Evolutionary conservation across 2,113 vertebrate species (phyloP).

Genomic region (Vulpes ferrilata): DNA sequence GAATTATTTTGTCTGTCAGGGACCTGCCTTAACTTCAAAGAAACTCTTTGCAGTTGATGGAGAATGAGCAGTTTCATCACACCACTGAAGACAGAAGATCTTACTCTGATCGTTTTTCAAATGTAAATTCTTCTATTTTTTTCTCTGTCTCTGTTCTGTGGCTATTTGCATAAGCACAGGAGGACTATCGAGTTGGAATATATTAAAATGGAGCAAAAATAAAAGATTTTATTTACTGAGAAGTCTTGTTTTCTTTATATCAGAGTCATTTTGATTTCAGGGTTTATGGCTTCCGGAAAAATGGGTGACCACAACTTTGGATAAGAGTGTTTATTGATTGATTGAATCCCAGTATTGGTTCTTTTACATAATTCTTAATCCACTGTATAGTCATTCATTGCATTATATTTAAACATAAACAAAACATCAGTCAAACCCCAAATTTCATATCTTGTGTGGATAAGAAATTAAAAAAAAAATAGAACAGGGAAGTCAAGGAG

Average conservation of each 20-base stretch:
- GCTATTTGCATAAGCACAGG: not conserved
- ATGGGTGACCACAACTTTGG: not conserved
- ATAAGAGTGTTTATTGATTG: not conserved
- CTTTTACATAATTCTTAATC: not conserved
- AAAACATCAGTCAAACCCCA: not conserved
- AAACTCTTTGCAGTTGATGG: not conserved
- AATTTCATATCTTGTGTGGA: not conserved
- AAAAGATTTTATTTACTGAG: not conserved
- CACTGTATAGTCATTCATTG: not conserved
- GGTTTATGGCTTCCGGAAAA: not conserved
- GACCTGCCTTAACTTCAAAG: not conserved
- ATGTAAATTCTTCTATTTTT: not conserved
- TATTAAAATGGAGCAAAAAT: not conserved
- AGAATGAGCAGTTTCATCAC: not conserved
- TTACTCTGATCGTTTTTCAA: not conserved
- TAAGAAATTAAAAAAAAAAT: not conserved
- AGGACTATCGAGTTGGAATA: not conserved
- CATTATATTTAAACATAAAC: not conserved
- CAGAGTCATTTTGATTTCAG: not conserved
- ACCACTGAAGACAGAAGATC: not conserved
- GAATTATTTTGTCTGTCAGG: not conserved
- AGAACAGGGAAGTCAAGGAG: not conserved
- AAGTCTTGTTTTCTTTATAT: not conserved
- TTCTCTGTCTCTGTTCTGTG: not conserved
- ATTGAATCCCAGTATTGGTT: not conserved